Conservation (phyloP, 2,113 vertebrate species). For the Picathartes gymnocephalus region DNA sequence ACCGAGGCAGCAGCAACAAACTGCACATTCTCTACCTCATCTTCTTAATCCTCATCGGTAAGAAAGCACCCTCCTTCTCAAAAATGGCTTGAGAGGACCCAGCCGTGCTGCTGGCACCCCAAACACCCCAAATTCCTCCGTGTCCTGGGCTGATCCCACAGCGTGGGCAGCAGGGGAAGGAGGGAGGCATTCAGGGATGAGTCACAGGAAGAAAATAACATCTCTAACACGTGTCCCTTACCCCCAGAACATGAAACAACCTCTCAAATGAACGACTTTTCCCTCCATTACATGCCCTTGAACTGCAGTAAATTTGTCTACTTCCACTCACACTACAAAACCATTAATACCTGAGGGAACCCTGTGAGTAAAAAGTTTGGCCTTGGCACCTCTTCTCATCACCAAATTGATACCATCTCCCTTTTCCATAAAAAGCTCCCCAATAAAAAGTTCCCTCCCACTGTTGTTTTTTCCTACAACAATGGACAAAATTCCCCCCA, state of each 20-base stretch:
- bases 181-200: background rate
- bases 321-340: background rate
- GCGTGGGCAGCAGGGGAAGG: background rate
- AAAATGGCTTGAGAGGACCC: background rate
- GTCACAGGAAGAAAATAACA: background rate
- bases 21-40: background rate
- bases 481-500: fast-evolving
- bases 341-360: background rate
- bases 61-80: background rate
- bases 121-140: background rate
- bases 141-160: background rate
- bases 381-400: background rate
- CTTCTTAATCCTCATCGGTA: fast-evolving
- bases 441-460: fast-evolving
- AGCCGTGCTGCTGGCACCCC: background rate
- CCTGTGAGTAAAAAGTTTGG: background rate
- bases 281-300: background rate
- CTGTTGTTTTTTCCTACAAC: background rate
- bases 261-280: background rate
- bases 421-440: background rate
- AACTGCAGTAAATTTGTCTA: background rate
- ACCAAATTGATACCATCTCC: background rate
- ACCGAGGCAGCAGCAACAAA: background rate
- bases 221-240: no score
- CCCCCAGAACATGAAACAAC: background rate